A percentile compares a stretch with the other conserved stretches of the same genome.
Conservation (phyloP, 2,888 invertebrate genomes). For the Agrilus cyanescens region DNA sequence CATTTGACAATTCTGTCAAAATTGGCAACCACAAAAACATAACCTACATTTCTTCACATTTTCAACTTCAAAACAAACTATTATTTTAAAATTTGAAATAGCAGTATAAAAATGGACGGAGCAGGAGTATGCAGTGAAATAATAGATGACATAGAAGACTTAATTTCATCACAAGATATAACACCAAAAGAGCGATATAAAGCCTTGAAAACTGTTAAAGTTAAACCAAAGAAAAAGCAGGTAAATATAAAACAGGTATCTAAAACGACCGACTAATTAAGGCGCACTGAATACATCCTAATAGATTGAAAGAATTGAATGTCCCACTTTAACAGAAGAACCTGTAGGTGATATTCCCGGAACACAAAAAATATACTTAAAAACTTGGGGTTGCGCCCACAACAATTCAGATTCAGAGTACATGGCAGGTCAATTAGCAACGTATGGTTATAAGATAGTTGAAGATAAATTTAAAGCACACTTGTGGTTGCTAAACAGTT, state of each 20-base stretch:
- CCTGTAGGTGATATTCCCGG: slow-evolving; percentile 43
- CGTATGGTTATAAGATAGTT: slow-evolving; percentile 76
- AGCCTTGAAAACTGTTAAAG: slow-evolving; percentile 55
- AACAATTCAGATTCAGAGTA: slow-evolving; percentile 97
- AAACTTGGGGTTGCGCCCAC: slow-evolving; percentile 98
- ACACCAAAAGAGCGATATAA: slow-evolving; percentile 68
- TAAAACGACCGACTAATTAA: background rate
- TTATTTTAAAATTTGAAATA: background rate
- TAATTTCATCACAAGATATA: slow-evolving; percentile 68
- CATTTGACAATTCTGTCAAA: too few species aligned
- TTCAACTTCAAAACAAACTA: background rate
- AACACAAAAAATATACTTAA: slow-evolving; percentile 71
- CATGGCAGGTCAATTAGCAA: slow-evolving; percentile 90
- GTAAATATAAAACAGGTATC: slow-evolving; percentile 11
- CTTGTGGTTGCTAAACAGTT: slow-evolving; percentile 92
- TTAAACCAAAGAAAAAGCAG: slow-evolving; percentile 45
- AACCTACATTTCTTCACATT: too few species aligned
- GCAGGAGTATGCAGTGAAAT: slow-evolving; percentile 45
- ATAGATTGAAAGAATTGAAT: slow-evolving; percentile 5
- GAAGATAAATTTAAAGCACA: slow-evolving; percentile 73
- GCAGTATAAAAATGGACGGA: slow-evolving; percentile 1
- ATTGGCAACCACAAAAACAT: too few species aligned
- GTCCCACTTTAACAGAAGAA: slow-evolving; percentile 10
- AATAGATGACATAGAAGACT: slow-evolving; percentile 75
- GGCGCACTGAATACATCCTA: background rate